Conservation (phyloP, 2,113 vertebrate genomes). For the Tautogolabrus adspersus region DNA sequence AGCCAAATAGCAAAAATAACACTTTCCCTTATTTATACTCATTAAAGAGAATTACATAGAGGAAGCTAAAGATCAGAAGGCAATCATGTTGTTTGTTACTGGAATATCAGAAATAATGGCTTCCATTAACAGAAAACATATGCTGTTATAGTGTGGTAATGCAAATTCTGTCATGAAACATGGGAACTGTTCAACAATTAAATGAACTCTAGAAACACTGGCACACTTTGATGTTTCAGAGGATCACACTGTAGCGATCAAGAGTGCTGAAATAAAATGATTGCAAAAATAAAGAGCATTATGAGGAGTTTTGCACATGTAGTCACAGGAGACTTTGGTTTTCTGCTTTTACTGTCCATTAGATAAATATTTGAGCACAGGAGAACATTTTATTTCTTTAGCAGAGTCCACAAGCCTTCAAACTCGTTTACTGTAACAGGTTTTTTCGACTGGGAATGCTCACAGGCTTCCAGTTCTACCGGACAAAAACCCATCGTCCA, state of each 20-base stretch:
- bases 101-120: slow-evolving; percentile 44
- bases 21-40: slow-evolving; percentile 56
- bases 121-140: slow-evolving; percentile 54
- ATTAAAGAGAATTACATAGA: slow-evolving; percentile 49
- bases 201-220: slow-evolving; percentile 42
- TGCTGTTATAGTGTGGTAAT: slow-evolving; percentile 24
- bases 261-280: slow-evolving; percentile 22
- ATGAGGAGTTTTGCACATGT: slow-evolving; percentile 13
- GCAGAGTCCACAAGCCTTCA: neutral
- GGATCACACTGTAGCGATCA: slow-evolving; percentile 18
- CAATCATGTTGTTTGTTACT: slow-evolving; percentile 41
- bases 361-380: slow-evolving; percentile 18
- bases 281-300: slow-evolving; percentile 18
- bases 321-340: slow-evolving; percentile 12
- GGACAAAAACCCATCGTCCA: slow-evolving; percentile 60
- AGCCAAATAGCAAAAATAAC: slow-evolving; percentile 55
- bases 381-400: slow-evolving; percentile 15
- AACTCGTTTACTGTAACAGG: slow-evolving; percentile 6
- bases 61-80: slow-evolving; percentile 48
- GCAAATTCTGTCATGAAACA: slow-evolving; percentile 30
- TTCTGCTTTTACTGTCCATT: slow-evolving; percentile 24
- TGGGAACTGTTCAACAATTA: slow-evolving; percentile 42
- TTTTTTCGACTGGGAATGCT: slow-evolving; percentile 13
- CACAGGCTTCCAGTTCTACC: slow-evolving; percentile 39
- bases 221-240: slow-evolving; percentile 38